phyloP scores from a whole-genome alignment of 92 coral and sea anemone genomes.

The Pocillopora grandis region DNA sequence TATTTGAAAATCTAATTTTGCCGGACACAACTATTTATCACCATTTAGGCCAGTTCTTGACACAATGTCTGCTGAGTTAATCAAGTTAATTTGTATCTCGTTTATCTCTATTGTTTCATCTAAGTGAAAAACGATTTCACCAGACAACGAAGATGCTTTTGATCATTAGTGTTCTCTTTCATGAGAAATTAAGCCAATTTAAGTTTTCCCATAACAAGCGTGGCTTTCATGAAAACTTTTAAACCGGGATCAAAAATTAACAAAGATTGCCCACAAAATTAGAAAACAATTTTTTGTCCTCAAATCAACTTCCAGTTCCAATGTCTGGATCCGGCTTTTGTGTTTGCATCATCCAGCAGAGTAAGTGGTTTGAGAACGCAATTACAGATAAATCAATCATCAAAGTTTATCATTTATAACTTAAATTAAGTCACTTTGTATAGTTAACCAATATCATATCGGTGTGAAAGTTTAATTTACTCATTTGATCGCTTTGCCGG shows the following conservation, averaged over 20 bases:
- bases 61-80: neutral
- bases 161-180: neutral
- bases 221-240: neutral
- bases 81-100: neutral
- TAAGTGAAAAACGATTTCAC: neutral
- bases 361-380: too few species aligned
- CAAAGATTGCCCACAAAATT: neutral
- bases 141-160: neutral
- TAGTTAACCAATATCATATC: too few species aligned
- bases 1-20: neutral
- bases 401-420: too few species aligned
- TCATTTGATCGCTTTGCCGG: too few species aligned
- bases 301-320: neutral
- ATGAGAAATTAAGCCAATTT: slow-evolving; percentile 1
- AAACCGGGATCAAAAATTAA: neutral
- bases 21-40: neutral
- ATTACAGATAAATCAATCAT: too few species aligned
- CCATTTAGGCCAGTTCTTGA: neutral
- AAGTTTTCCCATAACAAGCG: neutral
- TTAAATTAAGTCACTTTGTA: too few species aligned
- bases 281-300: neutral
- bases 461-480: too few species aligned
- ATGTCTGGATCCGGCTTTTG: too few species aligned
- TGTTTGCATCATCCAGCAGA: too few species aligned
- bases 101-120: neutral